Conservation (phyloP, 2,113 vertebrate species). For the Cyrtonyx montezumae region DNA sequence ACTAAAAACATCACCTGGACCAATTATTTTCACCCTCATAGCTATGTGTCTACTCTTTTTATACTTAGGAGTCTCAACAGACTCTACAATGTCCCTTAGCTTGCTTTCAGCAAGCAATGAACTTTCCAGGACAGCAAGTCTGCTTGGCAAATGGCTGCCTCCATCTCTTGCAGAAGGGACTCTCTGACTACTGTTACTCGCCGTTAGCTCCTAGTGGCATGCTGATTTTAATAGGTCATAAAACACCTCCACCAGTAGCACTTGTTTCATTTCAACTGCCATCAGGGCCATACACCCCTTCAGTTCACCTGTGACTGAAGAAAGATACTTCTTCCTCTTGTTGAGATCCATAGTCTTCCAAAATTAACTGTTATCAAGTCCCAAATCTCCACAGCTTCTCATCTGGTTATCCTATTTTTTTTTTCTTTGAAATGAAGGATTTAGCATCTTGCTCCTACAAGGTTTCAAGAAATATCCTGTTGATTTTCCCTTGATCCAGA, state of each 20-base stretch:
- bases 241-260: background rate
- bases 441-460: background rate
- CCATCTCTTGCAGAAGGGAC: background rate
- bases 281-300: background rate
- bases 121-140: background rate
- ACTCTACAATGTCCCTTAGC: background rate
- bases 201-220: background rate
- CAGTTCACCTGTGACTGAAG: too few species aligned
- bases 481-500: background rate
- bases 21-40: background rate
- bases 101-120: background rate
- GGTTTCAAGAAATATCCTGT: background rate
- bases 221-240: background rate
- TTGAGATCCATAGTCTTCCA: background rate
- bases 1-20: background rate
- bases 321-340: background rate
- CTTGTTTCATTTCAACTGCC: background rate
- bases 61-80: background rate
- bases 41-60: background rate
- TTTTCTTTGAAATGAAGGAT: background rate
- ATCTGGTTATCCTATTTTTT: background rate
- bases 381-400: background rate
- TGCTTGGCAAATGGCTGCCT: background rate
- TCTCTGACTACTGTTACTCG: background rate
- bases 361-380: background rate